A percentile compares a stretch with the other conserved stretches of the same genome.
These are phyloP conservation scores for Megastigmus dorsalis DNA, from an alignment of 2,888 invertebrate species.

Conservation along the genomic window DNA sequence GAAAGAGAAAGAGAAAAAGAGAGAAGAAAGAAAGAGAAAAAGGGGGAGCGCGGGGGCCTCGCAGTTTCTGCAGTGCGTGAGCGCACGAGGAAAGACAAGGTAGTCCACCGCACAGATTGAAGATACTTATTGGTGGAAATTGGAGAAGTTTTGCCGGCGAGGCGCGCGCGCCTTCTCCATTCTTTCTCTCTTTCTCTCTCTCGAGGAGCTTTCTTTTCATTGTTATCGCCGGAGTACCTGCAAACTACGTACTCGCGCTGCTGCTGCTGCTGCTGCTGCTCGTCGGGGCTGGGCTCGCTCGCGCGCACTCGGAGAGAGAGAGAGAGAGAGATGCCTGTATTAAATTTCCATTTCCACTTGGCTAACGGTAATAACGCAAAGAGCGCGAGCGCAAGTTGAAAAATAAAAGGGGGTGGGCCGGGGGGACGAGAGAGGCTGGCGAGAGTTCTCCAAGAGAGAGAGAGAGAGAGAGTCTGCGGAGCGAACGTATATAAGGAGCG, in stretches of 20 bases:
- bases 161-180: neutral
- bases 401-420: neutral
- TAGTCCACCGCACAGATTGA: constrained; percentile 16
- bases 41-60: neutral
- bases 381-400: neutral
- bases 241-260: constrained; percentile 29
- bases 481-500: too few species aligned
- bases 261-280: neutral
- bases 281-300: too few species aligned
- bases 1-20: neutral
- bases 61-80: neutral
- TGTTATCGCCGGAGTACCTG: constrained; percentile 35
- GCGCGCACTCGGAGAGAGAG: too few species aligned
- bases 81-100: neutral
- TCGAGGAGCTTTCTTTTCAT: constrained; percentile 41
- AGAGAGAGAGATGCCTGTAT: constrained; percentile 58
- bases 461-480: too few species aligned
- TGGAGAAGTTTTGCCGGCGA: constrained; percentile 38
- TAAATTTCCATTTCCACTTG: constrained; percentile 67
- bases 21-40: neutral
- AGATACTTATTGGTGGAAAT: constrained; percentile 48
- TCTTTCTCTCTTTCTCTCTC: constrained; percentile 21
- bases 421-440: neutral
- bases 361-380: constrained; percentile 52
- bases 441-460: too few species aligned